Conservation (phyloP, 2,888 invertebrate genomes). For the Tridacna gigas region DNA sequence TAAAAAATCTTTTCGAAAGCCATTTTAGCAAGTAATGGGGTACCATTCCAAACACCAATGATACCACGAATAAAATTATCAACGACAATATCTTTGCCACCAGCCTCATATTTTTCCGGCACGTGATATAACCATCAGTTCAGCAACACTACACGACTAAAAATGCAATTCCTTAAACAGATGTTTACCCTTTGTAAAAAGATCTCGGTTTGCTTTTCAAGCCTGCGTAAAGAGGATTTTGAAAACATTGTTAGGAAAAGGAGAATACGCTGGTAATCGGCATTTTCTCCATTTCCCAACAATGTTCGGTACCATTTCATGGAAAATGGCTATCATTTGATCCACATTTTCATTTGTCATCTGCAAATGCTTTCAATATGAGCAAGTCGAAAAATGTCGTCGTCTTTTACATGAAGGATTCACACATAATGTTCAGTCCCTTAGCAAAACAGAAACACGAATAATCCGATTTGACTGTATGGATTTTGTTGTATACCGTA, state of each 20-base stretch:
- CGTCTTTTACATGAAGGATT: too few relatives aligned
- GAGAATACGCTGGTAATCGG: neutral
- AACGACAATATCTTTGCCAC: slow-evolving; percentile 60
- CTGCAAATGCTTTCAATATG: neutral
- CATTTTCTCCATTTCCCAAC: slow-evolving; percentile 6
- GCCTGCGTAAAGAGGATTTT: too few relatives aligned
- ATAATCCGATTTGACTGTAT: too few relatives aligned
- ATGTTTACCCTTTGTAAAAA: too few relatives aligned
- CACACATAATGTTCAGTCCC: too few relatives aligned
- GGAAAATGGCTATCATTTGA: neutral
- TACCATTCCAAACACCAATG: slow-evolving; percentile 60
- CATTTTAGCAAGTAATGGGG: slow-evolving; percentile 50
- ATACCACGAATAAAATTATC: slow-evolving; percentile 57
- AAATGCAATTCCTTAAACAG: too few relatives aligned
- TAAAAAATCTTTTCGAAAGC: neutral
- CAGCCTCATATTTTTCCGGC: slow-evolving; percentile 35
- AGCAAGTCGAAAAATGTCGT: neutral
- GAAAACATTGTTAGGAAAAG: neutral
- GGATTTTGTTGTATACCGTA: too few relatives aligned
- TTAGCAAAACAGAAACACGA: too few relatives aligned
- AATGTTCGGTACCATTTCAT: neutral
- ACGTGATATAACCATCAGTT: too few relatives aligned
- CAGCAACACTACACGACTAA: too few relatives aligned
- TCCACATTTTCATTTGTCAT: neutral
- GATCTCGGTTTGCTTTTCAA: too few relatives aligned